A percentile compares a stretch with the other conserved stretches of the same genome.
phyloP scores from a whole-genome alignment of 2,888 invertebrate genomes.

The Drosophila suboccidentalis region DNA sequence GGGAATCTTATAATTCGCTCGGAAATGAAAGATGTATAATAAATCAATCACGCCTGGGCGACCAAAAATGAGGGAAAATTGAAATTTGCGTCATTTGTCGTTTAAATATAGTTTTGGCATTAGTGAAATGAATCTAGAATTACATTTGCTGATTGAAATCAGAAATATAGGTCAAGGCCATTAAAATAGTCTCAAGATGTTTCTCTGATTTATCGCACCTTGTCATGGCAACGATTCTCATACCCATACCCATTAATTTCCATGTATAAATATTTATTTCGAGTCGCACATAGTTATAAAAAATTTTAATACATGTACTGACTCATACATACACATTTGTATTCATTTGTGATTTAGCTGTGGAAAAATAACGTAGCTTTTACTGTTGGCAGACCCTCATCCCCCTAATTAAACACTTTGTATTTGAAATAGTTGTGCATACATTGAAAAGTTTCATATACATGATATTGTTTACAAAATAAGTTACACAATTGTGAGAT shows the following conservation, averaged over 20 bases:
- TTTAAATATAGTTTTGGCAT: conserved; percentile 10
- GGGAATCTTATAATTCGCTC: neutral
- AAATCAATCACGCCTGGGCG: conserved; percentile 16
- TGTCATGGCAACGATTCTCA: neutral
- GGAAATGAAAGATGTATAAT: conserved; percentile 1
- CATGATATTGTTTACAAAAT: conserved; percentile 34
- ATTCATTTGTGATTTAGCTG: neutral
- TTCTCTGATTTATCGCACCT: conserved; percentile 9
- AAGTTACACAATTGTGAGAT: conserved; percentile 23
- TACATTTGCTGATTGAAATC: conserved; percentile 6
- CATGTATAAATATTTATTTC: neutral
- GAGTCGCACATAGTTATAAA: neutral
- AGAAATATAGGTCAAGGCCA: conserved; percentile 81
- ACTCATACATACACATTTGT: neutral
- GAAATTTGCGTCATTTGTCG: conserved; percentile 16
- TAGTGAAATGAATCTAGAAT: conserved; percentile 15
- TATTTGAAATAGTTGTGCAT: conserved; percentile 23
- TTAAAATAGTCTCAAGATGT: conserved; percentile 27
- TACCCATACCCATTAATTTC: neutral
- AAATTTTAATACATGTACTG: neutral
- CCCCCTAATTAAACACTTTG: conserved; percentile 24
- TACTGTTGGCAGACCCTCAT: neutral
- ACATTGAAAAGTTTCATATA: conserved; percentile 25
- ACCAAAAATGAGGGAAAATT: conserved; percentile 2
- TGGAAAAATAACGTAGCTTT: neutral